Evolutionary conservation across 2,113 vertebrate genomes (phyloP).

Genomic region (Apodemus sylvaticus): DNA sequence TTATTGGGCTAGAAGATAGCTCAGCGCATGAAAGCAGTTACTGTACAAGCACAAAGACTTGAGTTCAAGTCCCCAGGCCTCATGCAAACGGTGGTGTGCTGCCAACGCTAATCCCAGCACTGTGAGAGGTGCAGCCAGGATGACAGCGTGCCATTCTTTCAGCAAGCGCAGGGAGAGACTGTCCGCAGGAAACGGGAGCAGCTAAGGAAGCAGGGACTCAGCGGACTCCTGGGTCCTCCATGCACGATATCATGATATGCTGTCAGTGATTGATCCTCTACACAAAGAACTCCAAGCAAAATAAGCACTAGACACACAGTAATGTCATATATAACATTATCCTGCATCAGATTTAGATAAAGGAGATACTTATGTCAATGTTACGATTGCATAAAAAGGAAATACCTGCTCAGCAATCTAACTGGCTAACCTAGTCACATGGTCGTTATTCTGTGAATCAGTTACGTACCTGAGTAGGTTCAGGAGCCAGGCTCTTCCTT

Average conservation of each 20-base stretch:
- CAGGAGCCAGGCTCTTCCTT: slow-evolving; percentile 96
- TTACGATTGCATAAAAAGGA: slow-evolving; percentile 27
- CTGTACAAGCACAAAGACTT: neutral
- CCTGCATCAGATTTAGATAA: neutral
- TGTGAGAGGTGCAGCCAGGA: neutral
- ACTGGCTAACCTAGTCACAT: slow-evolving; percentile 23
- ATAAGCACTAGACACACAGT: slow-evolving; percentile 5
- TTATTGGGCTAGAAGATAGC: neutral
- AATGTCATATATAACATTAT: neutral
- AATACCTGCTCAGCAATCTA: slow-evolving; percentile 33
- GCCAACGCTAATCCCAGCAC: neutral
- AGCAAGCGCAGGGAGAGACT: neutral
- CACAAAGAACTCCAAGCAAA: neutral
- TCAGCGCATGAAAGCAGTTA: neutral
- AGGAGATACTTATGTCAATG: slow-evolving; percentile 27
- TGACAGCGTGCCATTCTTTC: neutral
- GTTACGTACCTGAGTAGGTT: slow-evolving; percentile 89
- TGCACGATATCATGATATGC: neutral
- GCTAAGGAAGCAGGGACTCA: neutral
- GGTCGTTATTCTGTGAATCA: slow-evolving; percentile 29
- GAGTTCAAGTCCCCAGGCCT: neutral
- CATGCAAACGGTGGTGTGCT: neutral
- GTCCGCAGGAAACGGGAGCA: no score
- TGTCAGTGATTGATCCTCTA: neutral
- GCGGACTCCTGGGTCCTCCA: neutral